These are phyloP conservation scores for Pseudeuparius sepicola DNA, from an alignment of 2,888 invertebrate species.

Conservation along the genomic window DNA sequence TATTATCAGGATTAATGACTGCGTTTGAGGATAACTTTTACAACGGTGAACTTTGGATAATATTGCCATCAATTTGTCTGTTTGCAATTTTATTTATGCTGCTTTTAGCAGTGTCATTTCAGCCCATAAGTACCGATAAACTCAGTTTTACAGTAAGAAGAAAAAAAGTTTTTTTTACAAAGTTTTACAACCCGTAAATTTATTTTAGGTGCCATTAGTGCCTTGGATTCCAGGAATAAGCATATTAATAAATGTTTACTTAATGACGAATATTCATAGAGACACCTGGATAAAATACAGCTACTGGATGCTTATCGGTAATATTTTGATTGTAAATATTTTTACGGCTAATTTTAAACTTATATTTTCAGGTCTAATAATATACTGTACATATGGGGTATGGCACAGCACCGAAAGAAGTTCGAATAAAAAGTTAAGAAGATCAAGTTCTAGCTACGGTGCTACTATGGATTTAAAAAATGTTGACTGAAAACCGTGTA, in stretches of 20 bases:
- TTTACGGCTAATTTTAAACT: constrained; percentile 6
- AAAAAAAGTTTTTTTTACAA: constrained; percentile 2
- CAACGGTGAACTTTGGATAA: constrained; percentile 33
- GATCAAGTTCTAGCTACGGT: too few relatives aligned
- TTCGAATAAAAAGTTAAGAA: too few relatives aligned
- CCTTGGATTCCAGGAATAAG: constrained; percentile 74
- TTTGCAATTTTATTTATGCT: constrained; percentile 35
- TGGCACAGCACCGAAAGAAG: constrained; percentile 55
- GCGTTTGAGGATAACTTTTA: constrained; percentile 33
- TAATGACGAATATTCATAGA: constrained; percentile 70
- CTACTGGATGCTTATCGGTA: constrained; percentile 73
- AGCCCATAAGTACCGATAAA: constrained; percentile 52
- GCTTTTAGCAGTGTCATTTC: constrained; percentile 46
- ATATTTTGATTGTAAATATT: constrained; percentile 7
- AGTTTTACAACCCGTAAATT: too few relatives aligned
- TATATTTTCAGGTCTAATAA: constrained; percentile 55
- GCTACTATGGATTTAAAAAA: too few relatives aligned
- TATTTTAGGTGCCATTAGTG: constrained; percentile 73
- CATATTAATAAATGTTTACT: constrained; percentile 71
- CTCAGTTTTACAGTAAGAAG: constrained; percentile 51
- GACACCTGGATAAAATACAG: constrained; percentile 75
- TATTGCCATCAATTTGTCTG: constrained; percentile 33
- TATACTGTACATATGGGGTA: constrained; percentile 65
- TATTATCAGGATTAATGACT: constrained; percentile 33
- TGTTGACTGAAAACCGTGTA: too few relatives aligned